These are phyloP conservation scores for Plebejus melissa DNA, from an alignment of 2,888 invertebrate genomes.

Conservation along the genomic window DNA sequence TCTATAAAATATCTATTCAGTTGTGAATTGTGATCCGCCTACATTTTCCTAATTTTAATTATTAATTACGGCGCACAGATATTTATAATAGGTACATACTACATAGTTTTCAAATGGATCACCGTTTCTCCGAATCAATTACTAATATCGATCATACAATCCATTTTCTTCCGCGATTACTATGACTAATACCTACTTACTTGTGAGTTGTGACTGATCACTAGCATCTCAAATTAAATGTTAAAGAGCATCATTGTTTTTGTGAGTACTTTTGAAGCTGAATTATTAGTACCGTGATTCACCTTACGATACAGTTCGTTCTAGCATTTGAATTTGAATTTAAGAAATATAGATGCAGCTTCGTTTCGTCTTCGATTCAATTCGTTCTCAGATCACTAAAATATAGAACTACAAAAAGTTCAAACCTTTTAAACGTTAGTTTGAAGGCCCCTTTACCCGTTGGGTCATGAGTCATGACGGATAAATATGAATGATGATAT, in stretches of 20 bases:
- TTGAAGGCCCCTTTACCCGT: too few relatives aligned
- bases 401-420: too few relatives aligned
- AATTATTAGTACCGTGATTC: neutral
- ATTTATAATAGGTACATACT: neutral
- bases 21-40: neutral
- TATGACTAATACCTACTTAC: neutral
- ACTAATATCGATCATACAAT: neutral
- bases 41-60: neutral
- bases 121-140: constrained; percentile 13
- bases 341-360: too few relatives aligned
- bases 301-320: neutral
- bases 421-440: too few relatives aligned
- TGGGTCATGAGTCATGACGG: too few relatives aligned
- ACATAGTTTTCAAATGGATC: neutral
- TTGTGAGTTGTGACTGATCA: neutral
- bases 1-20: neutral
- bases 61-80: neutral
- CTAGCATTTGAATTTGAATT: too few relatives aligned
- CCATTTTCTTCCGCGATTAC: constrained; percentile 10
- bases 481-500: too few relatives aligned
- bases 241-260: constrained; percentile 1
- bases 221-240: neutral
- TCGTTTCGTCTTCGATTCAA: too few relatives aligned
- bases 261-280: neutral
- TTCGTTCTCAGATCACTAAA: too few relatives aligned